A percentile compares a stretch with the other conserved stretches of the same genome.
These are phyloP conservation scores for Pinctada fucata DNA, from an alignment of 2,888 invertebrate genomes.

Conservation along the genomic window DNA sequence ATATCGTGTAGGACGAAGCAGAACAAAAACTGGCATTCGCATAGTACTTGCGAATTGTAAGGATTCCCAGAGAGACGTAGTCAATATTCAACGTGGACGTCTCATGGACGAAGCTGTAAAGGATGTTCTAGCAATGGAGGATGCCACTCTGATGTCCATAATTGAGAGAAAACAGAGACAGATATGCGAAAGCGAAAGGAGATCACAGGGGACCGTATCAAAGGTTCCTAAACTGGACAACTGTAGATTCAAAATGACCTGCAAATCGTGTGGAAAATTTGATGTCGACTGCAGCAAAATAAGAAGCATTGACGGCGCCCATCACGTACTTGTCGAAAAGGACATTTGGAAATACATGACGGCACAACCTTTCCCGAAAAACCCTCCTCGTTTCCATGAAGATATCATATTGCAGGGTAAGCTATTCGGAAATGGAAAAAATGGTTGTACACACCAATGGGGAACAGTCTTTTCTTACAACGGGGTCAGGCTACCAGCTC, in stretches of 20 bases:
- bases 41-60: neutral
- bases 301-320: neutral
- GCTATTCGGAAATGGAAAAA: neutral
- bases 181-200: neutral
- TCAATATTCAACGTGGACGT: neutral
- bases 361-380: neutral
- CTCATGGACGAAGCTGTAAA: neutral
- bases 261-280: neutral
- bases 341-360: neutral
- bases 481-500: neutral
- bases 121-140: too few species aligned
- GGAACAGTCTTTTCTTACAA: neutral
- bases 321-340: neutral
- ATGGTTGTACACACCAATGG: neutral
- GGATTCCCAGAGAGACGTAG: neutral
- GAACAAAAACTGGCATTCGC: neutral
- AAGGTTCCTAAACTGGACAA: neutral
- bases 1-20: neutral
- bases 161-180: neutral
- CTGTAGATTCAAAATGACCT: neutral
- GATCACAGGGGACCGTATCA: neutral
- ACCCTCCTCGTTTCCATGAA: neutral
- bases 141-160: too few species aligned
- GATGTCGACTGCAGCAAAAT: neutral
- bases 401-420: neutral